A percentile compares a stretch with the other conserved stretches of the same genome.
phyloP scores from a whole-genome alignment of 2,797 vertebrate species.

The Syngnathus acus region DNA sequence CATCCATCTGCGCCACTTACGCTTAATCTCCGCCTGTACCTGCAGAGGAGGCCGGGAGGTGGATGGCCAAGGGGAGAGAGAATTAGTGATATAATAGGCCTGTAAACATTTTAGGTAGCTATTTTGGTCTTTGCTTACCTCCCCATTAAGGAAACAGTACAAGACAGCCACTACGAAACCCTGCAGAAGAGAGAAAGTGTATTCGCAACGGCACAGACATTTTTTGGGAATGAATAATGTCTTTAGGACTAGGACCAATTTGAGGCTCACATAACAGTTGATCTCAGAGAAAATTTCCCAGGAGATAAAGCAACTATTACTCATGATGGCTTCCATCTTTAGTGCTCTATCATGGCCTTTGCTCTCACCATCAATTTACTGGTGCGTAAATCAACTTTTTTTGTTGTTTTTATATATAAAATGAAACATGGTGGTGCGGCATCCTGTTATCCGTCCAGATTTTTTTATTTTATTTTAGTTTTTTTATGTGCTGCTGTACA shows the following conservation, averaged over 20 bases:
- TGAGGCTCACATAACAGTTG: constrained; percentile 31
- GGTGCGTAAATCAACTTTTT: neutral
- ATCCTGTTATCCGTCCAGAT: neutral
- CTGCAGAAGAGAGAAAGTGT: constrained; percentile 55
- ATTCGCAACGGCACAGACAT: constrained; percentile 39
- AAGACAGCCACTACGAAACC: constrained; percentile 90
- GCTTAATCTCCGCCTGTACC: constrained; percentile 92
- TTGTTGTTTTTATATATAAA: neutral
- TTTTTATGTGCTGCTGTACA: neutral
- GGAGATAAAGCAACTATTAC: constrained; percentile 42
- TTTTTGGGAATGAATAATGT: constrained; percentile 49
- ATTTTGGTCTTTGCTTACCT: constrained; percentile 53
- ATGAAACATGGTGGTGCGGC: constrained; percentile 9
- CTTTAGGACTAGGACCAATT: constrained; percentile 30
- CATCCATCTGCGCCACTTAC: constrained; percentile 95
- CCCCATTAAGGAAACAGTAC: constrained; percentile 90
- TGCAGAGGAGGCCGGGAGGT: constrained; percentile 37
- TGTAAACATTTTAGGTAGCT: constrained; percentile 16
- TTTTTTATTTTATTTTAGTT: neutral
- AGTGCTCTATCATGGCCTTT: constrained; percentile 31
- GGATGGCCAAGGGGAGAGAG: neutral
- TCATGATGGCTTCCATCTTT: constrained; percentile 45
- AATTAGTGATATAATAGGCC: constrained; percentile 11
- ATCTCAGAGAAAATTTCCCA: constrained; percentile 42
- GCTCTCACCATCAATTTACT: constrained; percentile 11